These are phyloP conservation scores for Danio kyathit DNA, from an alignment of 2,797 vertebrate species.

Conservation along the genomic window DNA sequence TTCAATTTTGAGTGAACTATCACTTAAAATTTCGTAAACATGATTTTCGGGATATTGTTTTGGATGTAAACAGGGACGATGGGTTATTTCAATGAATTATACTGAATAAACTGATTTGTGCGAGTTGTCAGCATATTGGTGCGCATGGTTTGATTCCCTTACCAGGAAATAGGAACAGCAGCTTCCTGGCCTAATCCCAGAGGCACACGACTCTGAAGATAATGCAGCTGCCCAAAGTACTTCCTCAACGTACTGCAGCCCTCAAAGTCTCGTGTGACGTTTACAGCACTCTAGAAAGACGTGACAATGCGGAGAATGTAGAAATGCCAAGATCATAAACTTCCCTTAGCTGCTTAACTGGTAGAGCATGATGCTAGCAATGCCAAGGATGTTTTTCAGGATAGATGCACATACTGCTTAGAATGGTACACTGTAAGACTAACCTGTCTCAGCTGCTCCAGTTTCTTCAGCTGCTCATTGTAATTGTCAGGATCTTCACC, in stretches of 20 bases:
- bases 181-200: conserved; percentile 92
- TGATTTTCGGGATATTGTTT: too few species aligned
- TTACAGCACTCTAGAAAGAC: conserved; percentile 85
- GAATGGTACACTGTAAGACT: conserved; percentile 32
- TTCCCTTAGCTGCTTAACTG: background rate
- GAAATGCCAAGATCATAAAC: background rate
- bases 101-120: too few species aligned
- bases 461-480: conserved; percentile 95
- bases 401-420: background rate
- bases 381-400: background rate
- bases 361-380: background rate
- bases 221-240: conserved; percentile 96
- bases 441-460: conserved; percentile 93
- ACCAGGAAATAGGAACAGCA: conserved; percentile 91
- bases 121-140: too few species aligned
- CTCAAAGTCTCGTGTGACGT: conserved; percentile 94
- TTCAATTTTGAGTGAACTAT: too few species aligned
- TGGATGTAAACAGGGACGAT: too few species aligned
- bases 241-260: conserved; percentile 96
- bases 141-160: conserved; percentile 53
- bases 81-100: too few species aligned
- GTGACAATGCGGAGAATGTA: conserved; percentile 33
- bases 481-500: conserved; percentile 97
- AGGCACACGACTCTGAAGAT: conserved; percentile 95
- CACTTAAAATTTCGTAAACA: too few species aligned